phyloP scores from a whole-genome alignment of 2,888 invertebrate genomes.

The Brenthis ino region DNA sequence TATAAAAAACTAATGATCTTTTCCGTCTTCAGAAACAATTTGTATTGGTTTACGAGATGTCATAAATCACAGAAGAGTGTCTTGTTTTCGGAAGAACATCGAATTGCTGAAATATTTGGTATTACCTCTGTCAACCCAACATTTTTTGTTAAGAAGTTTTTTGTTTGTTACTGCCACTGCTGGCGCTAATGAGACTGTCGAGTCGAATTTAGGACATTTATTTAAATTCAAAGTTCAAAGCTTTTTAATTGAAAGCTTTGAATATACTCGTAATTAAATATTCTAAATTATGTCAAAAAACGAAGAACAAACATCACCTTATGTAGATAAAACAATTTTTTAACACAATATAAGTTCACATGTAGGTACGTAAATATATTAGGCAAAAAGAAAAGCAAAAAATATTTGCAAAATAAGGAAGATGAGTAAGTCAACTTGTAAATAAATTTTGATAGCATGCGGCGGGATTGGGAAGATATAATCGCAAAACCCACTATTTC shows the following conservation, averaged over 20 bases:
- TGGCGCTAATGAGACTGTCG: conserved; percentile 67
- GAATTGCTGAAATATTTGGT: conserved; percentile 78
- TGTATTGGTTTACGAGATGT: conserved; percentile 66
- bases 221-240: background rate
- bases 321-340: background rate
- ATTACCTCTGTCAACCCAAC: conserved; percentile 74
- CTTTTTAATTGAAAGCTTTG: background rate
- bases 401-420: conserved; percentile 25
- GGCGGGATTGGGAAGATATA: conserved; percentile 67
- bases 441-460: conserved; percentile 62
- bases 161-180: conserved; percentile 48
- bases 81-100: conserved; percentile 69
- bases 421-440: conserved; percentile 70
- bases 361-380: conserved; percentile 1
- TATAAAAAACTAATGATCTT: conserved; percentile 56
- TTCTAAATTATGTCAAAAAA: background rate
- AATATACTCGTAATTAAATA: background rate
- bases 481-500: conserved; percentile 78
- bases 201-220: background rate
- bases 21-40: conserved; percentile 66
- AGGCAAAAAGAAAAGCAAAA: conserved; percentile 20
- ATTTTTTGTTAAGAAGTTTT: conserved; percentile 68
- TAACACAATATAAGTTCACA: background rate
- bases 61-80: conserved; percentile 71
- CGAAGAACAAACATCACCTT: no score